Conservation (phyloP, 2,113 vertebrate species). For the Heteronetta atricapilla region DNA sequence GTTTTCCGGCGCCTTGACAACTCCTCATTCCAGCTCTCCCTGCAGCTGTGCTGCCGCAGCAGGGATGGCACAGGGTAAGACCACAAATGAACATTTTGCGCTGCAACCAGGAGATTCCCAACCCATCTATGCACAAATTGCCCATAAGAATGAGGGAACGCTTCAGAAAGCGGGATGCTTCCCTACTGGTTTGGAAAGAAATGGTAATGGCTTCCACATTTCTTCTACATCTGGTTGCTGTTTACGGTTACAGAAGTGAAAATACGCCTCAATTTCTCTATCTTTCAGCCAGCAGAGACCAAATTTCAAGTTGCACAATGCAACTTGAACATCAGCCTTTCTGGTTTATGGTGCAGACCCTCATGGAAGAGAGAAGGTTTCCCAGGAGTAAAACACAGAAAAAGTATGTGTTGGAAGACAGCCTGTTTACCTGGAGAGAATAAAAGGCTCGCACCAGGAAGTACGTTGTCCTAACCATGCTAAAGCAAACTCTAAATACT, state of each 20-base stretch:
- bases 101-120: neutral
- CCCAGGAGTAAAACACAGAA: neutral
- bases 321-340: neutral
- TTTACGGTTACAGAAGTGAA: neutral
- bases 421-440: neutral
- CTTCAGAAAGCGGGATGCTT: neutral
- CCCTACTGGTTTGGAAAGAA: neutral
- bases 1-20: neutral
- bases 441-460: neutral
- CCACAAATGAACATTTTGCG: neutral
- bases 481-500: neutral
- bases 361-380: fast-evolving
- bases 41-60: fast-evolving
- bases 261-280: neutral
- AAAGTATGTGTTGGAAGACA: neutral
- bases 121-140: neutral
- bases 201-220: neutral
- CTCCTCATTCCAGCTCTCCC: neutral
- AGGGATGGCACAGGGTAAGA: neutral
- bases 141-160: neutral
- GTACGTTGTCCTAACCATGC: neutral
- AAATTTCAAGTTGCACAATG: neutral
- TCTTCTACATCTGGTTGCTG: neutral
- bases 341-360: neutral
- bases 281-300: neutral